Percentiles rank a stretch among this genome's conserved stretches.
These are phyloP conservation scores for Pterocles burchelli DNA, from an alignment of 2,113 vertebrate species.

Conservation along the genomic window DNA sequence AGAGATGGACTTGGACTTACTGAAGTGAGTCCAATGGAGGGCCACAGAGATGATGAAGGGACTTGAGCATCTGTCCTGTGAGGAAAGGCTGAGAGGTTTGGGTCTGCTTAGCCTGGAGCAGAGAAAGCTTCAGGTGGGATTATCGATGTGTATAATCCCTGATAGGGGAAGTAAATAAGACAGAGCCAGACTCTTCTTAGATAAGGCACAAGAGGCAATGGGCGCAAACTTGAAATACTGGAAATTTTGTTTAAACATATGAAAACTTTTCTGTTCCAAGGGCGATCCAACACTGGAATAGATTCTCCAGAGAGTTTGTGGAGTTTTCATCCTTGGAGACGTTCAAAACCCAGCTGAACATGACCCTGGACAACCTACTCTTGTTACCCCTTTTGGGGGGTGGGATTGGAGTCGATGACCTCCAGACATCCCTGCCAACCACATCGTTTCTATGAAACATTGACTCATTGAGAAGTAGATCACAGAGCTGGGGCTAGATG, in stretches of 20 bases:
- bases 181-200: neutral
- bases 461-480: neutral
- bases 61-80: neutral
- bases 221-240: neutral
- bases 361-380: neutral
- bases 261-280: neutral
- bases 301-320: neutral
- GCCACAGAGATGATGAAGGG: neutral
- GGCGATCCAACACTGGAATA: neutral
- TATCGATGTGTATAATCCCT: fast-evolving
- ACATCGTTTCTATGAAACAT: neutral
- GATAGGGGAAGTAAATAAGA: neutral
- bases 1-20: neutral
- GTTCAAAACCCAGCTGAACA: neutral
- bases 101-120: neutral
- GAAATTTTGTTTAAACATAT: neutral
- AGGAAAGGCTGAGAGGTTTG: neutral
- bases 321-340: neutral
- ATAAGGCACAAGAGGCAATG: neutral
- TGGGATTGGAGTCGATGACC: fast-evolving
- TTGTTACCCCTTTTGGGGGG: neutral
- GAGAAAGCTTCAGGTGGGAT: neutral
- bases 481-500: neutral
- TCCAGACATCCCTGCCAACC: neutral
- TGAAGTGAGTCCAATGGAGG: neutral